Evolutionary conservation across 2,113 vertebrate species (phyloP).

Genomic region (Proteles cristata): DNA sequence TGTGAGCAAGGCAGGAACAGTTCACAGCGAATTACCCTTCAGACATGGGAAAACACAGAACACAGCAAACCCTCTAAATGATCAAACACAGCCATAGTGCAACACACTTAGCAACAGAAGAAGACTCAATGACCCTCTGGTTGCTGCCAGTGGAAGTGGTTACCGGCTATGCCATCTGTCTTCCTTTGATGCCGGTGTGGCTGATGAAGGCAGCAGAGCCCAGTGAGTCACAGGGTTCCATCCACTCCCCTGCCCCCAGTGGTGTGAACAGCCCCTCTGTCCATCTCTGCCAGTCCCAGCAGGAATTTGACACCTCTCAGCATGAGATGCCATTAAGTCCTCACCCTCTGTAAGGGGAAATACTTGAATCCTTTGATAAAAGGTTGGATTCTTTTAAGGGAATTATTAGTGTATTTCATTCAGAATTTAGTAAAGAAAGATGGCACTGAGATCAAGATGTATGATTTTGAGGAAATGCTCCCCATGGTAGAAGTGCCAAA

Average conservation of each 20-base stretch:
- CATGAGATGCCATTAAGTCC: neutral
- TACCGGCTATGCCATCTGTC: neutral
- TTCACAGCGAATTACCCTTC: slow-evolving; percentile 33
- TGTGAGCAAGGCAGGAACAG: slow-evolving; percentile 19
- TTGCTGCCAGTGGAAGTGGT: neutral
- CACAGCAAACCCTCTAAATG: neutral
- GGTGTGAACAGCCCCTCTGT: neutral
- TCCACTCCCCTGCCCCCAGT: fast-evolving
- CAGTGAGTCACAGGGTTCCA: neutral
- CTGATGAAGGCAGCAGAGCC: neutral
- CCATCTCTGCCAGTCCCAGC: slow-evolving; percentile 23
- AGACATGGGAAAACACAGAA: neutral
- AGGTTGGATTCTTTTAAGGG: neutral
- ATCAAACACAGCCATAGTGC: neutral
- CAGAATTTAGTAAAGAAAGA: slow-evolving; percentile 1
- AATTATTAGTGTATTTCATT: slow-evolving; percentile 40
- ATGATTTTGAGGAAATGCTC: neutral
- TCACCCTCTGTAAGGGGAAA: slow-evolving; percentile 3
- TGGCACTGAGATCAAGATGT: neutral
- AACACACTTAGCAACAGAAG: neutral
- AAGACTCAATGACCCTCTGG: neutral
- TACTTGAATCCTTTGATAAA: slow-evolving; percentile 27
- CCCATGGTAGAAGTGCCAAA: neutral
- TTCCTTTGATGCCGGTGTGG: neutral
- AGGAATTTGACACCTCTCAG: neutral